These are phyloP conservation scores for Conus ventricosus DNA, from an alignment of 1,140 invertebrate species.

Conservation along the genomic window DNA sequence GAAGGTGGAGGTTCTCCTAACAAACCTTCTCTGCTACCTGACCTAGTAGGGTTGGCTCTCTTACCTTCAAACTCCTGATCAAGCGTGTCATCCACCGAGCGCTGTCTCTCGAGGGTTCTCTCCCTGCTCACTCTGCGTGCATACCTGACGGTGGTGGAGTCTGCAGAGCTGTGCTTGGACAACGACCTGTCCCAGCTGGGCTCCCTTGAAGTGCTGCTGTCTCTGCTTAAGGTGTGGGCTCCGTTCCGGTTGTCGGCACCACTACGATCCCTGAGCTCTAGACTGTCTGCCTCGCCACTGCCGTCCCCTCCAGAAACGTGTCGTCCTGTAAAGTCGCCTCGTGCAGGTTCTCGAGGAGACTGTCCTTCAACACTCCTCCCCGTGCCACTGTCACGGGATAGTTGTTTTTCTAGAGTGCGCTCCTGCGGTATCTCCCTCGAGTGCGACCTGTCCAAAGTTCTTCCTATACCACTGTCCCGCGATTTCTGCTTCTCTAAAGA, in stretches of 20 bases:
- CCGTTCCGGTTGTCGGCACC: too few relatives aligned
- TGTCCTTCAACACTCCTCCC: background rate
- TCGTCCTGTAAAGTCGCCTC: background rate
- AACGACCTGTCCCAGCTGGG: background rate
- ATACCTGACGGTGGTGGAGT: background rate
- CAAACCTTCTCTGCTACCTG: background rate
- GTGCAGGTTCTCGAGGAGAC: background rate
- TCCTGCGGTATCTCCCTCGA: background rate
- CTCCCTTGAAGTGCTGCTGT: background rate
- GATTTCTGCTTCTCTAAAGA: conserved; percentile 18
- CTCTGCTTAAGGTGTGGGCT: background rate
- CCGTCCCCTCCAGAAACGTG: background rate
- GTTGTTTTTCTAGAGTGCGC: conserved; percentile 15
- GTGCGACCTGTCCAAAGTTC: background rate
- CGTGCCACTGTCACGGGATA: conserved; percentile 21
- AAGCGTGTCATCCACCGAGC: background rate
- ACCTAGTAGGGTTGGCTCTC: background rate
- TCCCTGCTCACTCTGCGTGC: background rate
- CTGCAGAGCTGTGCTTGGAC: background rate
- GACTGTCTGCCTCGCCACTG: background rate
- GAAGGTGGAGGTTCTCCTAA: background rate
- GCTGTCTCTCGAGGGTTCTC: background rate
- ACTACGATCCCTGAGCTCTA: background rate
- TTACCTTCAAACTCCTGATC: background rate
- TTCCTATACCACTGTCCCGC: background rate